Base-by-base conservation (phyloP, 1,140 invertebrate species). In the Drosophila varians region DNA sequence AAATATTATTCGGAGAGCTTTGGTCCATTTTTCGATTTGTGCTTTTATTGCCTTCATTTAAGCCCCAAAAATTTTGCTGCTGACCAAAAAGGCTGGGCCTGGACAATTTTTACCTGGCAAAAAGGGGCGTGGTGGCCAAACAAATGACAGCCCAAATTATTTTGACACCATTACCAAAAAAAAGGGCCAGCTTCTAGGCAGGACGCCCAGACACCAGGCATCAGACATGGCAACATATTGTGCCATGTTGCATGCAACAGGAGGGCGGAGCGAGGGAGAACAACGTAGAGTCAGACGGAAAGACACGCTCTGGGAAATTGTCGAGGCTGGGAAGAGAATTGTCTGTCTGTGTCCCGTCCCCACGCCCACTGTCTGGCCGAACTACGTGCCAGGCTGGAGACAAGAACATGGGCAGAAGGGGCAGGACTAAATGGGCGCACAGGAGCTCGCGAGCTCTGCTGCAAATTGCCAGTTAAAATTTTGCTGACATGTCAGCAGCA, bases 391-490 rank as follows among this genome's bases (percentile, higher is more conserved):
- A 61, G 42, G 47, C 46, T 55, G 38, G 47, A 47, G n/a, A n/a
- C n/a, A n/a, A n/a, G n/a, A n/a, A n/a, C n/a, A n/a, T n/a, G 49
- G 36, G 25, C 6, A 16, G 45, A 23, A 18, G 26, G 18, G 14
- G 26, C 12, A 11, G 28, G 9, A 11, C 9, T 31, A 31, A 31
- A 31, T 25, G 52, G 11, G 34, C 18, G 36, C 19, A 26, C 61
- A 53, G 46, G 48, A 68, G 69, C 74, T 76, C 70, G 60, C 69
- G 60, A 36, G 70, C 56, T 77, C 57, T 77, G 52, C 74, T 83
- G 78, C 78, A 77, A 83, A 83, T 83, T 83, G 78, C 74, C 78
- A 83, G 78, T 83, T 83, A 83, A 83, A 83, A 84, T 83, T 83
- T 83, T 53, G 64, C 64, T 83, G 78, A 83, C 78, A 83, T 83